Conservation (phyloP, 2,797 vertebrate species). For the Petrocephalus schoutedeni region DNA sequence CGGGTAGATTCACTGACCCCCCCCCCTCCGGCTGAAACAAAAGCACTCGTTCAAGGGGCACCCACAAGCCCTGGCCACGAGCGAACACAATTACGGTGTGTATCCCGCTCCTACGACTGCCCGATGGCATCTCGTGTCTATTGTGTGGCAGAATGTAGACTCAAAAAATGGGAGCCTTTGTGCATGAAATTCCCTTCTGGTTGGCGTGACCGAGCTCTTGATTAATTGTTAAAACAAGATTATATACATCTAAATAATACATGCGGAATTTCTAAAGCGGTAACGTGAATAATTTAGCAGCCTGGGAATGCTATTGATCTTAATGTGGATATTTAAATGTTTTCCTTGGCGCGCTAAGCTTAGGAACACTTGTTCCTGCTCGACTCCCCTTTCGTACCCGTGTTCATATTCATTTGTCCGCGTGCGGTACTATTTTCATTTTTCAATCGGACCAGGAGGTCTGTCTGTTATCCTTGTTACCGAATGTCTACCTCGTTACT, state of each 20-base stretch:
- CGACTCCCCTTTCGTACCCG: conserved; percentile 16
- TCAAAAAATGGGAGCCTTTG: conserved; percentile 20
- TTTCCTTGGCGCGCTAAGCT: neutral
- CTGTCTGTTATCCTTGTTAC: neutral
- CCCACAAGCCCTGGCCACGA: neutral
- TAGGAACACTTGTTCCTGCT: conserved; percentile 19
- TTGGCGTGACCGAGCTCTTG: conserved; percentile 26
- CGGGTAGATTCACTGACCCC: conserved; percentile 26
- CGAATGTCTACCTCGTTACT: conserved; percentile 3
- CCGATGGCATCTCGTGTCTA: conserved; percentile 31
- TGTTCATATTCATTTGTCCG: neutral
- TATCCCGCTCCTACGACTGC: conserved; percentile 29
- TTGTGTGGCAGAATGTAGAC: conserved; percentile 34
- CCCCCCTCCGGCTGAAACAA: neutral
- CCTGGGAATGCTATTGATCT: conserved; percentile 40
- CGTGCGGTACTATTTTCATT: neutral
- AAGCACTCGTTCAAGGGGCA: neutral
- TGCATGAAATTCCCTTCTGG: conserved; percentile 18
- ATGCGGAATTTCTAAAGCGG: conserved; percentile 41
- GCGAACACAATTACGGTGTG: neutral
- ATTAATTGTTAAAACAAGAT: conserved; percentile 43
- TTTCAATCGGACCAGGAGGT: neutral
- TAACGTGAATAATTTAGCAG: conserved; percentile 44
- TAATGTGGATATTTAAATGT: conserved; percentile 36
- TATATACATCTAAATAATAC: conserved; percentile 47